These are phyloP conservation scores for Indicator maculatus DNA, from an alignment of 2,113 vertebrate genomes.

Conservation along the genomic window DNA sequence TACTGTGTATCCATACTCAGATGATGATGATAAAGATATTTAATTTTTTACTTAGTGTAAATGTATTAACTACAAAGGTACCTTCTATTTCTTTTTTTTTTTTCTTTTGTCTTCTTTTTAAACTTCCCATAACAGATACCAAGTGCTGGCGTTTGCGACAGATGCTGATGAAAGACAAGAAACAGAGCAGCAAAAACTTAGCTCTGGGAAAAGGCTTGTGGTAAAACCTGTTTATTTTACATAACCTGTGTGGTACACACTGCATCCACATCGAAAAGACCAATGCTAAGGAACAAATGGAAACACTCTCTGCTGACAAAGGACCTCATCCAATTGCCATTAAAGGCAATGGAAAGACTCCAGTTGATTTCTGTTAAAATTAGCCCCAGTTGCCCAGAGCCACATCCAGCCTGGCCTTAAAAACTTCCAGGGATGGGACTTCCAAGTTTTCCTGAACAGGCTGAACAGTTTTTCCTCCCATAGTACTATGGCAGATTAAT, in stretches of 20 bases:
- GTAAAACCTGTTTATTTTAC: conserved; percentile 67
- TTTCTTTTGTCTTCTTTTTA: not conserved
- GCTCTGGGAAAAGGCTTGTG: conserved; percentile 87
- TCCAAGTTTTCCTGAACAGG: not conserved
- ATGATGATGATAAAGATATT: not conserved
- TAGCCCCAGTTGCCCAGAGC: too few relatives aligned
- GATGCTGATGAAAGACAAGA: conserved; percentile 90
- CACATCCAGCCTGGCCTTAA: too few relatives aligned
- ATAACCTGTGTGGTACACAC: not conserved
- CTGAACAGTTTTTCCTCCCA: not conserved
- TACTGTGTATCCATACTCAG: not conserved
- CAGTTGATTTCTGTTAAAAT: not conserved
- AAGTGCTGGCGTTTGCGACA: conserved; percentile 93
- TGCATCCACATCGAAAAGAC: not conserved
- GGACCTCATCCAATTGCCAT: not conserved
- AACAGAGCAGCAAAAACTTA: conserved; percentile 83
- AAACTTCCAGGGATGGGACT: too few relatives aligned
- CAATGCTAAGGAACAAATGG: not conserved
- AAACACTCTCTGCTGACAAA: not conserved
- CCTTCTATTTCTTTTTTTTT: not conserved
- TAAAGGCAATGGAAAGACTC: not conserved
- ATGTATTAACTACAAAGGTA: not conserved
- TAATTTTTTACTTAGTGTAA: not conserved
- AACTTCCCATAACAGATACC: conserved; percentile 81
- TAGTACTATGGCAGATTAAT: not conserved